Evolutionary conservation across 2,113 vertebrate species (phyloP).

Genomic region (Tetrax tetrax): DNA sequence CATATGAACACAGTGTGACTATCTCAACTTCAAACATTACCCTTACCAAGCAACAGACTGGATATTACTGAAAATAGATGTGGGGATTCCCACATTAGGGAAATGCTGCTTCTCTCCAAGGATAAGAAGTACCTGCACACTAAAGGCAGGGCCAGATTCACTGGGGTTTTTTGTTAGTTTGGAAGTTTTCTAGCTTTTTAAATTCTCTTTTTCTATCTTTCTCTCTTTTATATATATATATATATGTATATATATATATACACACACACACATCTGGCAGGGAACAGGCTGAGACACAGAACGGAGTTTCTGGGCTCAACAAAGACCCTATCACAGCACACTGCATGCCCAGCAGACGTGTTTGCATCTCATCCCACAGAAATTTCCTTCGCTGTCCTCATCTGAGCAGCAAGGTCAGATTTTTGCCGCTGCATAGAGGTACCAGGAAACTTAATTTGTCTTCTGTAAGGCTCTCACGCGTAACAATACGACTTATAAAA

Average conservation of each 20-base stretch:
- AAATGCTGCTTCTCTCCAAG: neutral
- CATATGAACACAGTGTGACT: neutral
- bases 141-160: neutral
- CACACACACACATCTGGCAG: too few relatives aligned
- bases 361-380: neutral
- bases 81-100: neutral
- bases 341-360: rapidly evolving
- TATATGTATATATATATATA: too few relatives aligned
- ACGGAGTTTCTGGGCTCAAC: neutral
- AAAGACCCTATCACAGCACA: neutral
- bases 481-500: neutral
- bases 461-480: neutral
- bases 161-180: rapidly evolving
- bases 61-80: neutral
- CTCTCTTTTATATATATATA: too few relatives aligned
- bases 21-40: neutral
- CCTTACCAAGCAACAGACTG: neutral
- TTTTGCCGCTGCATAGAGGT: neutral
- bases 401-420: neutral
- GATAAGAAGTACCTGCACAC: neutral
- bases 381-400: neutral
- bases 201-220: too few relatives aligned
- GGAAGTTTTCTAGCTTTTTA: neutral
- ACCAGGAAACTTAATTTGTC: neutral
- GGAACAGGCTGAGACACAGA: neutral